phyloP scores from a whole-genome alignment of 2,113 vertebrate genomes.

The Mola mola region DNA sequence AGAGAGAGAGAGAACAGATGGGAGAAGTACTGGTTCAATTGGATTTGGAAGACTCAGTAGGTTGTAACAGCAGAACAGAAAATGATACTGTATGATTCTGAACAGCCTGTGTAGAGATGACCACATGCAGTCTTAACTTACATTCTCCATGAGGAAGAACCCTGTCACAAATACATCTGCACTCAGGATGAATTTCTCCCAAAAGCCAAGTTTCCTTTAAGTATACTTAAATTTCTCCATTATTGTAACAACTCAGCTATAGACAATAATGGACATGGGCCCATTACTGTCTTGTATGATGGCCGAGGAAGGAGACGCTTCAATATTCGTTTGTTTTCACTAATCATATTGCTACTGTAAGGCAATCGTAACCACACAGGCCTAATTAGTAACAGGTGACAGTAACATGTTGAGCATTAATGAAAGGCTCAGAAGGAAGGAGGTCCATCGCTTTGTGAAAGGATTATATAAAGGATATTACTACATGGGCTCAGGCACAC shows the following conservation, averaged over 20 bases:
- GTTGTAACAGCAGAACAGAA: neutral
- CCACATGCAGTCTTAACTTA: conserved; percentile 12
- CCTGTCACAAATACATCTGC: conserved; percentile 11
- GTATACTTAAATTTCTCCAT: neutral
- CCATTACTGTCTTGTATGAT: too few species aligned
- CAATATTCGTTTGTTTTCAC: neutral
- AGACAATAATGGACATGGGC: too few species aligned
- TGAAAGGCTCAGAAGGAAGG: neutral
- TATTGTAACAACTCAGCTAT: too few species aligned
- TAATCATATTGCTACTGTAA: neutral
- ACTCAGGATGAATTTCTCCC: conserved; percentile 6
- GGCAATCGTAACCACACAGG: neutral
- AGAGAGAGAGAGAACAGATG: too few species aligned
- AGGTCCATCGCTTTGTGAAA: too few species aligned
- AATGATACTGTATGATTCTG: conserved; percentile 9
- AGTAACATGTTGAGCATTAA: neutral
- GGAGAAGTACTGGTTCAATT: conserved; percentile 31
- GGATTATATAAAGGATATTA: neutral
- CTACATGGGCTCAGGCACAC: too few species aligned
- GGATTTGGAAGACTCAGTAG: conserved; percentile 28
- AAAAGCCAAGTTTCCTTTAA: neutral
- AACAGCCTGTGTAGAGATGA: conserved; percentile 18
- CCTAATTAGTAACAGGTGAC: neutral
- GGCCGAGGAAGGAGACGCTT: neutral
- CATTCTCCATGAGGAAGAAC: neutral